phyloP scores from a whole-genome alignment of 2,113 vertebrate genomes.

The Zonotrichia leucophrys region DNA sequence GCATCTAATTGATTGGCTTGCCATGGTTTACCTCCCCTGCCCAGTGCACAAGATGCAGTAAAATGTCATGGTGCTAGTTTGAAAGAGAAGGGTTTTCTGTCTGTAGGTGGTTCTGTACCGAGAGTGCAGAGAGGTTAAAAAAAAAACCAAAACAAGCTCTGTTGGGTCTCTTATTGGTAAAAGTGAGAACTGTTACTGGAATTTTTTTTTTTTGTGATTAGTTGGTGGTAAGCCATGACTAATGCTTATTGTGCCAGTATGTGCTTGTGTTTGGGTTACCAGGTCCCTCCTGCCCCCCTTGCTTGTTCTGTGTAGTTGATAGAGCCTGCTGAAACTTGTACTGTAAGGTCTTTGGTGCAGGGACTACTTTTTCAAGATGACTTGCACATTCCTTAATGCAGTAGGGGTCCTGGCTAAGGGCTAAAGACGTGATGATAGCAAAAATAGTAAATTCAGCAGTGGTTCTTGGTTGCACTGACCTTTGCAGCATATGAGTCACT shows the following conservation, averaged over 20 bases:
- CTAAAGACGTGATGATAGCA: not conserved
- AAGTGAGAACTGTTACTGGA: conserved; percentile 50
- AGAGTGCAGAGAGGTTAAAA: not conserved
- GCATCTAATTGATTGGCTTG: not conserved
- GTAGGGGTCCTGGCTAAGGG: not conserved
- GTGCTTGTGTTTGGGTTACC: not conserved
- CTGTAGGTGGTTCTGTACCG: conserved; percentile 5
- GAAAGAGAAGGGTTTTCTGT: not conserved
- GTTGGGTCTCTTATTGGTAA: conserved; percentile 13
- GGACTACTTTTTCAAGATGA: not conserved
- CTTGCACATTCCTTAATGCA: not conserved
- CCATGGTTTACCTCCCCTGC: not conserved
- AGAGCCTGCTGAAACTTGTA: not conserved
- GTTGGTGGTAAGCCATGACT: conserved; percentile 32
- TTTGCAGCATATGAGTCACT: conserved; percentile 33
- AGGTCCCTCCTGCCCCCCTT: not conserved
- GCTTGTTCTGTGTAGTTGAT: not conserved
- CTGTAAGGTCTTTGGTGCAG: not conserved
- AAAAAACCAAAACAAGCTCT: not conserved
- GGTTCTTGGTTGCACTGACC: conserved; percentile 3
- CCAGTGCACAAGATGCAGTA: not conserved
- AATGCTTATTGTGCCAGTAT: conserved; percentile 16
- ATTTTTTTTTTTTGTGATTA: conserved; percentile 36
- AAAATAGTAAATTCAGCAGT: conserved; percentile 43
- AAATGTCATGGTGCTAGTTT: not conserved